These are phyloP conservation scores for Oreochromis spilurus DNA, from an alignment of 2,113 vertebrate genomes.

Conservation along the genomic window DNA sequence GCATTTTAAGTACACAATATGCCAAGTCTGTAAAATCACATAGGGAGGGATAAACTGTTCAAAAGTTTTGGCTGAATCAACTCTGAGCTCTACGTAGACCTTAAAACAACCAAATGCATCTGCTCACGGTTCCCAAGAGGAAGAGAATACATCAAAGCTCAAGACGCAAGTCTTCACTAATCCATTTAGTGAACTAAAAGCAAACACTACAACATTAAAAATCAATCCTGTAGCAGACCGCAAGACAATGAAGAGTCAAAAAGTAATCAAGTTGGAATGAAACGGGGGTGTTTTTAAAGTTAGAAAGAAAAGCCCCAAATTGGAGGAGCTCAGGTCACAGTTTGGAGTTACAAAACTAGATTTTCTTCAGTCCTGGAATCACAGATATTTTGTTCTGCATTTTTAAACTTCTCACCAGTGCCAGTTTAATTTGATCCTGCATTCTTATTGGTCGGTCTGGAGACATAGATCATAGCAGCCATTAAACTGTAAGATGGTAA, in stretches of 20 bases:
- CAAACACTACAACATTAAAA: neutral
- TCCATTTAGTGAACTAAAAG: neutral
- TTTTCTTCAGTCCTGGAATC: neutral
- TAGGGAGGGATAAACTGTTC: neutral
- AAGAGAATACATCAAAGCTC: neutral
- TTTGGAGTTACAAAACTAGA: neutral
- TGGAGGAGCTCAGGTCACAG: neutral
- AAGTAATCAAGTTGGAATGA: rapidly evolving
- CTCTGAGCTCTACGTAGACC: neutral
- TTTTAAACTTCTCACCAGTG: neutral
- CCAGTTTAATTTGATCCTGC: neutral
- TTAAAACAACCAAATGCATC: neutral
- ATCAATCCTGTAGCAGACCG: neutral
- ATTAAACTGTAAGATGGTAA: neutral
- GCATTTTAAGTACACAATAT: neutral
- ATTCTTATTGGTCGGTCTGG: neutral
- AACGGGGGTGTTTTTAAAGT: rapidly evolving
- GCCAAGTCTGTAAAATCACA: too few species aligned
- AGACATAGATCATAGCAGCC: rapidly evolving
- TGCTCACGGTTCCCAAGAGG: neutral
- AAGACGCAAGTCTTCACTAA: neutral
- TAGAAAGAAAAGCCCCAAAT: neutral
- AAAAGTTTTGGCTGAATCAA: neutral
- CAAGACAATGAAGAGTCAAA: neutral
- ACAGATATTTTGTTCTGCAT: neutral